These are phyloP conservation scores for Sisor rabdophorus DNA, from an alignment of 2,113 vertebrate species.

Conservation along the genomic window DNA sequence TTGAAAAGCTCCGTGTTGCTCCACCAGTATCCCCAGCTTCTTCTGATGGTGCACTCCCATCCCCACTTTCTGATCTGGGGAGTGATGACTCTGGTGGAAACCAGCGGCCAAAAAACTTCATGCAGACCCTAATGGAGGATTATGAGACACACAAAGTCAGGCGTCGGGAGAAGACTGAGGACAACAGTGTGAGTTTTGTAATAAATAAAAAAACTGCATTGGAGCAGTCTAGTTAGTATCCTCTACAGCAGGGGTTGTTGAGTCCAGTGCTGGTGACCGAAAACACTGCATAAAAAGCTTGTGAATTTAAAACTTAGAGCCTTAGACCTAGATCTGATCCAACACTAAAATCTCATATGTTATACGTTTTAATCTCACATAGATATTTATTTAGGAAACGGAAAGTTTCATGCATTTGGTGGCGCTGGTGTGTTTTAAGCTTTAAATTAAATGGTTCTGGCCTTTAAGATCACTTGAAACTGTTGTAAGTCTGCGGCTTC, in stretches of 20 bases:
- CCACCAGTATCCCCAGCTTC: slow-evolving; percentile 82
- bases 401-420: neutral
- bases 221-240: neutral
- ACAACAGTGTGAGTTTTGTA: slow-evolving; percentile 84
- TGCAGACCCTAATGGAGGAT: slow-evolving; percentile 98
- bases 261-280: neutral
- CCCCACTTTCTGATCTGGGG: slow-evolving; percentile 69
- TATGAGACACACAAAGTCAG: slow-evolving; percentile 94
- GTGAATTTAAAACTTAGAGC: neutral
- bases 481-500: slow-evolving; percentile 25
- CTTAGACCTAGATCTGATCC: neutral
- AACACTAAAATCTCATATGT: neutral
- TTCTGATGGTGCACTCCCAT: slow-evolving; percentile 74
- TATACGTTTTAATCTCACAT: neutral
- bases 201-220: slow-evolving; percentile 5
- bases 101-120: slow-evolving; percentile 87
- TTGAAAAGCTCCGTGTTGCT: slow-evolving; percentile 83
- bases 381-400: neutral
- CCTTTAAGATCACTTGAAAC: neutral
- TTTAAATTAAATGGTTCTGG: neutral
- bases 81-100: slow-evolving; percentile 80
- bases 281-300: neutral
- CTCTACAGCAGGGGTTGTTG: neutral
- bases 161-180: slow-evolving; percentile 86
- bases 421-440: neutral